Evolutionary conservation across 2,888 invertebrate genomes (phyloP).

Genomic region (Biston stratarius): DNA sequence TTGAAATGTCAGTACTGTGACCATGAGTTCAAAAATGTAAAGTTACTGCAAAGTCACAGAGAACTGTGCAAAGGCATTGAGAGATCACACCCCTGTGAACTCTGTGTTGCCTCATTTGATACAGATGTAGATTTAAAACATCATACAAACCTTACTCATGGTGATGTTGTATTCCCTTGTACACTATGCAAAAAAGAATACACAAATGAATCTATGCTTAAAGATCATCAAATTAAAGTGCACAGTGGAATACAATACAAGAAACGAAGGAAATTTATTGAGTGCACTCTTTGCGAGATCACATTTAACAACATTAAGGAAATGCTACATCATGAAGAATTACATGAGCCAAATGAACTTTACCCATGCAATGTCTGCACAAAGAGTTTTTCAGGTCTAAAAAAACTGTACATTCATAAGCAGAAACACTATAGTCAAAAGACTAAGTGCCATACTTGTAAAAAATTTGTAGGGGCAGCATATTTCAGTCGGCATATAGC

Average conservation of each 20-base stretch:
- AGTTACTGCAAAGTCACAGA: constrained; percentile 52
- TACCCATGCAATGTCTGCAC: constrained; percentile 62
- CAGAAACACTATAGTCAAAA: constrained; percentile 59
- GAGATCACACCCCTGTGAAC: constrained; percentile 50
- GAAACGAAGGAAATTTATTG: constrained; percentile 59
- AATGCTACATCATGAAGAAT: constrained; percentile 56
- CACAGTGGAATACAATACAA: constrained; percentile 63
- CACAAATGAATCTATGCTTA: constrained; percentile 48
- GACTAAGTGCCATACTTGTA: constrained; percentile 56
- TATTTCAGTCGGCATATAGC: constrained; percentile 58
- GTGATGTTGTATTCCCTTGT: constrained; percentile 55
- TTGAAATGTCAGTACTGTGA: constrained; percentile 63
- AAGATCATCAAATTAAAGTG: constrained; percentile 60
- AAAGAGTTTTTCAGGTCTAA: constrained; percentile 55
- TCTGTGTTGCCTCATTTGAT: constrained; percentile 62
- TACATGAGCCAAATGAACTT: constrained; percentile 49
- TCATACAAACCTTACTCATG: constrained; percentile 57
- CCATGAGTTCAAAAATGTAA: constrained; percentile 52
- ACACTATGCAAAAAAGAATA: constrained; percentile 60
- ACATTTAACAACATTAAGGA: constrained; percentile 59
- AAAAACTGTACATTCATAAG: constrained; percentile 59
- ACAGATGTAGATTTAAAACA: constrained; percentile 49
- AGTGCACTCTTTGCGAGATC: constrained; percentile 62
- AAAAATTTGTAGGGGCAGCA: constrained; percentile 54
- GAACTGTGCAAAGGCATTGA: constrained; percentile 52